Base-by-base conservation (phyloP, 2,113 vertebrate genomes). In the Synodontis membranacea region DNA sequence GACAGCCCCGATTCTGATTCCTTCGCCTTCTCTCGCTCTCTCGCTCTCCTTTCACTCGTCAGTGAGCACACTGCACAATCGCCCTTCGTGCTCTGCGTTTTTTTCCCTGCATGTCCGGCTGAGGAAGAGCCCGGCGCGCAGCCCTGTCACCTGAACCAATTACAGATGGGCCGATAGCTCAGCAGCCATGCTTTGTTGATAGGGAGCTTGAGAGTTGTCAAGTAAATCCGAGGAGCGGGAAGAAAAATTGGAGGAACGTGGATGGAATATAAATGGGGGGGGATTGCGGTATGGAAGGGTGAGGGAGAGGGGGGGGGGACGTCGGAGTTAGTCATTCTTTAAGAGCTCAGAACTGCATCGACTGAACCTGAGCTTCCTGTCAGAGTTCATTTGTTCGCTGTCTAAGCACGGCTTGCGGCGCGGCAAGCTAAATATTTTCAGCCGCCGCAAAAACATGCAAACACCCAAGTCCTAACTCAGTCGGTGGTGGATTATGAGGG, bases 131-230 rank as follows among this genome's bases (percentile, higher is more conserved):
- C 15, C 1, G 62, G 74, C 37, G 74, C 52, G 58, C 84, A 58
- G 87, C 39, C 81, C 84, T 86, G 84, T 75, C 87, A 86, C 84
- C 87, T 86, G 80, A 86, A 88, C 87, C 87, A 86, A 88, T 88
- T 88, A 86, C 84, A 88, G 87, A 86, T 86, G 46, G 60, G 46
- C 80, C 70, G 87, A 88, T 88, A 88, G 75, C 87, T 83, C 70
- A 50, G 84, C 81, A 82, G 84, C 84, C 84, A 80, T 76, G 80
- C 84, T 88, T 83, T 88, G 87, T 88, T 88, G 80, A 88, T 88
- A 83, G n/a, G 81, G 52, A 50, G 88, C 80, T 66, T 84, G 81
- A 87, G 60, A 52, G 91, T 93, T 91, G 90, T 89, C 91, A 93
- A 89, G 86, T 92, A 31, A 92, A 93, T 44, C 88, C 84, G 70